Percentiles rank a stretch among this genome's conserved stretches.
Conservation (phyloP, 1,140 invertebrate species). For the Platyscapa corneri region DNA sequence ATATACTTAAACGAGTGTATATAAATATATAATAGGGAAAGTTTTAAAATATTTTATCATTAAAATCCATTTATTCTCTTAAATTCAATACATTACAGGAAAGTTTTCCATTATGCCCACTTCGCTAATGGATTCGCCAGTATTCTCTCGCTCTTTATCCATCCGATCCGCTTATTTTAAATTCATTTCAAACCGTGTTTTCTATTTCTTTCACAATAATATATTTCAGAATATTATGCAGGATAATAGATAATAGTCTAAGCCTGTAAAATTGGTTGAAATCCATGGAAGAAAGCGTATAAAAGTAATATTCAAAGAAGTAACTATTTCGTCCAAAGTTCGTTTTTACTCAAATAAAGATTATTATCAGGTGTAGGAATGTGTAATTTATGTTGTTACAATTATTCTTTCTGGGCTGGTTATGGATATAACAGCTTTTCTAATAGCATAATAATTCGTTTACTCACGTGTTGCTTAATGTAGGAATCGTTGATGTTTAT, state of each 20-base stretch:
- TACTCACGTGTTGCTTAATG: conserved; percentile 62
- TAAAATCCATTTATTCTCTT: conserved; percentile 10
- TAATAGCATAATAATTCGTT: conserved; percentile 52
- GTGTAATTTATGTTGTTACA: conserved; percentile 60
- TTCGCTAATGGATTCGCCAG: neutral
- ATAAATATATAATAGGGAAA: neutral
- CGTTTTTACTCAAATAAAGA: conserved; percentile 9
- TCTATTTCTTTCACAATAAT: neutral
- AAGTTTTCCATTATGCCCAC: conserved; percentile 7
- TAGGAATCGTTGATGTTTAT: conserved; percentile 64
- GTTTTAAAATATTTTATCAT: neutral
- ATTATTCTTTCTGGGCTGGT: conserved; percentile 65
- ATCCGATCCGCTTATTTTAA: neutral
- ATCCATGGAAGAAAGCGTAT: neutral
- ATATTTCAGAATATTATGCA: neutral
- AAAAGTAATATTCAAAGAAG: neutral
- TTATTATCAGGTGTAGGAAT: conserved; percentile 52
- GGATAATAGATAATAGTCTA: neutral
- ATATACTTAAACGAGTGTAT: neutral
- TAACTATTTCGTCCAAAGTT: neutral
- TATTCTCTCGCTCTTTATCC: neutral
- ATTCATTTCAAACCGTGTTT: conserved; percentile 25
- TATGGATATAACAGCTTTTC: conserved; percentile 54
- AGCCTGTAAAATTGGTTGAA: neutral
- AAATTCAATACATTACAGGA: neutral